Base-by-base conservation (phyloP, 2,888 invertebrate species). In the Pristionchus mayeri region DNA sequence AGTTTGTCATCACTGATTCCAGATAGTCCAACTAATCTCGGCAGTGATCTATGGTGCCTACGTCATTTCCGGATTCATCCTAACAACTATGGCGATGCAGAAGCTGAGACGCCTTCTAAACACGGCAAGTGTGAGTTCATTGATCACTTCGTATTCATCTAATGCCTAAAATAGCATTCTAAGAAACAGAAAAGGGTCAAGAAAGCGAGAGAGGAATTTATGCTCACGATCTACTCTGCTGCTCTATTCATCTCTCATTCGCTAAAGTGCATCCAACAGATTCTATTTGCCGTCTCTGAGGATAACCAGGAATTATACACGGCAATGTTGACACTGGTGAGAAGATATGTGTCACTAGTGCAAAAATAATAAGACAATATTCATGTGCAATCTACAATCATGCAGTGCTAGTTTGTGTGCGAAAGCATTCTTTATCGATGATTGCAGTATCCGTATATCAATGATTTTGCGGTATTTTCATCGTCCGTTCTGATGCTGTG, bases 381-480 rank as follows among this genome's bases (percentile, higher is more conserved):
- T n/a, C n/a, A n/a, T n/a, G n/a, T n/a, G n/a, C n/a, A n/a, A n/a
- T n/a, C n/a, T n/a, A n/a, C n/a, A n/a, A n/a, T n/a, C n/a, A n/a
- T n/a, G n/a, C n/a, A n/a, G n/a, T n/a, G n/a, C n/a, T n/a, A n/a
- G n/a, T n/a, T n/a, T n/a, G n/a, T n/a, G n/a, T n/a, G n/a, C n/a
- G n/a, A n/a, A n/a, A n/a, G n/a, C n/a, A n/a, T n/a, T n/a, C n/a
- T n/a, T n/a, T n/a, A n/a, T n/a, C n/a, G n/a, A n/a, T 63, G 30
- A 75, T 78, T 78, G 7, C 76, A 78, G 76, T 78, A 78, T 18
- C 76, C 76, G 2, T 78, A 50, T 21, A 27, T 78, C 76, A 78
- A 78, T 7, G 76, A 78, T 13, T 21, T 78, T 4, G 50, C 76
- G 4, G 76, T 78, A 2, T 78, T 78, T 50, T 16, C 76, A 0